Evolutionary conservation across 2,113 vertebrate species (phyloP).

Genomic region (Martes martes): DNA sequence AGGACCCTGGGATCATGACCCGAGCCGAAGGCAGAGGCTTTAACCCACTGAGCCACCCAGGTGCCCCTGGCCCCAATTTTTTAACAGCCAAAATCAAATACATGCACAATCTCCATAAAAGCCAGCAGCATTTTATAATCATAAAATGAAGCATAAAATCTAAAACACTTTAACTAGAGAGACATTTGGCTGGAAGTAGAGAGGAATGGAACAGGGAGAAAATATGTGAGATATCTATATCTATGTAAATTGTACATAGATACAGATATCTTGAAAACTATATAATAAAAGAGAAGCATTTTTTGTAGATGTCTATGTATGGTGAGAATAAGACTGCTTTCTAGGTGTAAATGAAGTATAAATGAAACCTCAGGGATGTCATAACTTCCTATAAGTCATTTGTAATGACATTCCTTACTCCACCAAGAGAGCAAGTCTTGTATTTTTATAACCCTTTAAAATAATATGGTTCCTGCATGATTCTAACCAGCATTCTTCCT

Average conservation of each 20-base stretch:
- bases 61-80: neutral
- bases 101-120: slow-evolving; percentile 8
- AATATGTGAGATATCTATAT: neutral
- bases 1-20: too few relatives aligned
- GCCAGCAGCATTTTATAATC: slow-evolving; percentile 9
- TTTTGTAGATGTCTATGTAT: neutral
- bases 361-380: neutral
- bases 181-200: neutral
- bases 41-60: too few relatives aligned
- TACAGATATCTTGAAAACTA: neutral
- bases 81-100: slow-evolving; percentile 38
- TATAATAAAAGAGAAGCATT: neutral
- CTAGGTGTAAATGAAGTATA: neutral
- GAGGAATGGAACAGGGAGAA: neutral
- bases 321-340: neutral
- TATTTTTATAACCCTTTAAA: neutral
- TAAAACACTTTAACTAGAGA: neutral
- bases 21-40: too few relatives aligned
- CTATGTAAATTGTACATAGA: too few relatives aligned
- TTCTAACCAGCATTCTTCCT: neutral
- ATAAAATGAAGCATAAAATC: slow-evolving; percentile 42
- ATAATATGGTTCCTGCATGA: neutral
- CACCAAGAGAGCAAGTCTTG: neutral
- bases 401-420: neutral
- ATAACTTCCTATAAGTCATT: neutral